Base-by-base conservation (phyloP, 2,797 vertebrate genomes). In the Schizothorax lantsangensis region DNA sequence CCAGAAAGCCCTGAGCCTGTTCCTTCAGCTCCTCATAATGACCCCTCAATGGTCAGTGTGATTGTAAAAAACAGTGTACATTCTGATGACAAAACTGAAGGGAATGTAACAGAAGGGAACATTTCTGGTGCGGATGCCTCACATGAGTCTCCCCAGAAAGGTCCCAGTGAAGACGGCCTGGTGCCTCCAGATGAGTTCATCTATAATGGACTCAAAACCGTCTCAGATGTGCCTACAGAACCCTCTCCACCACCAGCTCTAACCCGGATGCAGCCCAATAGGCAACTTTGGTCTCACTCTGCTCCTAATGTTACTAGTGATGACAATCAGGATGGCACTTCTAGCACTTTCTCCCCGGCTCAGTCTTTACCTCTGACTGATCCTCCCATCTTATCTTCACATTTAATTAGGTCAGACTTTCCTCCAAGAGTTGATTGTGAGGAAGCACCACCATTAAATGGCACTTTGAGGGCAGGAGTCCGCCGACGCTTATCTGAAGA, bases 51-150 rank as follows among this genome's bases (percentile, higher is more conserved):
- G 0, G 98, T 99, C 89, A 99, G 98, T 0, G 98, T 99, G 23
- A 99, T 99, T 0, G 98, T 99, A 43, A 99, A 99, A 92, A 98
- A 99, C 93, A 98, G 94, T 0, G 96, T 97, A 23, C 95, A 95
- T 4, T 93, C 97, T 0, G 97, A 91, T 9, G 75, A 91, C 6
- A 90, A 84, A 74, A 84, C 89, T 72, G 81, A 81, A 19, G 84
- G 73, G 43, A 52, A 84, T 74, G 89, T 79, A 57, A 71, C 84
- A 49, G 88, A 64, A 64, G 62, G 75, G 57, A 81, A 90, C 79
- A 90, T 91, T 54, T 84, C 92, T 62, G 95, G 0, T 59, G 89
- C 7, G 83, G 91, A 69, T 64, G 88, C 89, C 1, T 87, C 78
- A 38, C 83, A 84, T 45, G 45, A 91, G 26, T 62, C 88, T 19